Evolutionary conservation across 2,113 vertebrate species (phyloP).

Genomic region (Capreolus pygargus): DNA sequence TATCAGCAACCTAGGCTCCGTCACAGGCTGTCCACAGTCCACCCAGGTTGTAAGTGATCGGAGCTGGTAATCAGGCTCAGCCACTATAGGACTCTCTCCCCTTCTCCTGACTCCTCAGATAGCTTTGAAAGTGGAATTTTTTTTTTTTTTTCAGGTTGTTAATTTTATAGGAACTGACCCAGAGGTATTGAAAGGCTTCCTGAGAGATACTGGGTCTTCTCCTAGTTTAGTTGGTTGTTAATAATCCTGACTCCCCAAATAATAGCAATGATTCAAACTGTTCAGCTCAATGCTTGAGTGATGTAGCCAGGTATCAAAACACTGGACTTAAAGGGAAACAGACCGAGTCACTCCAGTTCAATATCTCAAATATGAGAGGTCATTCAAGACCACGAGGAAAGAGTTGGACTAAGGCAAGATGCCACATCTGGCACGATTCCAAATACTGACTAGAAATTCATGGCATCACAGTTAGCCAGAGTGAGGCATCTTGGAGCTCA

Average conservation of each 20-base stretch:
- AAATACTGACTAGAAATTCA: neutral
- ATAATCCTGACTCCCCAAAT: neutral
- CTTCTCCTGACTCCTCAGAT: neutral
- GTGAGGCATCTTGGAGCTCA: neutral
- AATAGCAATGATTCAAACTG: neutral
- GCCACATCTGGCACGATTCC: neutral
- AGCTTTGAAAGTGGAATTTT: neutral
- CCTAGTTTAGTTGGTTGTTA: neutral
- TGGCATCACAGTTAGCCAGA: neutral
- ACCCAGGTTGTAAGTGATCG: neutral
- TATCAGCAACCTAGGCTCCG: neutral
- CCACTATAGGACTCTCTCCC: neutral
- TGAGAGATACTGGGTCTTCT: constrained; percentile 15
- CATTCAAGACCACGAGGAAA: neutral
- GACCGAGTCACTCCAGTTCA: neutral
- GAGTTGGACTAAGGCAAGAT: neutral
- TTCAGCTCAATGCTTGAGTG: neutral
- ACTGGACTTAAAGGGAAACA: neutral
- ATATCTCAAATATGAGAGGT: neutral
- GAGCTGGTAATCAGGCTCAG: neutral
- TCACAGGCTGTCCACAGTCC: neutral
- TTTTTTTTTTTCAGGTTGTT: neutral
- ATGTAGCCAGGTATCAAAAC: neutral
- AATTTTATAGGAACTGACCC: neutral
- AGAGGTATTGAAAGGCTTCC: neutral